Percentiles rank a stretch among this genome's conserved stretches.
Evolutionary conservation across 2,888 invertebrate genomes (phyloP).

Genomic region (Cylloceria caligata): DNA sequence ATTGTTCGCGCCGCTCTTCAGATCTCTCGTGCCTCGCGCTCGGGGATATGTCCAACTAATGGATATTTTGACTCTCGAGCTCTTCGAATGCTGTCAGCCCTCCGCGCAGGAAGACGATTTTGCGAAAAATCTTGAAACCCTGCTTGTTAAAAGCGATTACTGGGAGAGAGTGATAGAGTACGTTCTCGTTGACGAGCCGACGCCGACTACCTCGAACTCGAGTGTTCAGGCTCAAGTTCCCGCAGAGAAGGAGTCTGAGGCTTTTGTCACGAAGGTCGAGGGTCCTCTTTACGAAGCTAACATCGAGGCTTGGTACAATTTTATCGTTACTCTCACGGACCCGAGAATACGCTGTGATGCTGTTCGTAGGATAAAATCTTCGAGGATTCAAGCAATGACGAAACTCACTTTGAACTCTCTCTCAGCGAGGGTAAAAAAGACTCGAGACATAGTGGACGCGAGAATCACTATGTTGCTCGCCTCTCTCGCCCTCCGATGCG

Average conservation of each 20-base stretch:
- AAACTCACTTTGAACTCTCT: slow-evolving; percentile 78
- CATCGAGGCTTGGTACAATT: slow-evolving; percentile 82
- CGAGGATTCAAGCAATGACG: slow-evolving; percentile 73
- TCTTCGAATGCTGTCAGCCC: slow-evolving; percentile 79
- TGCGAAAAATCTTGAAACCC: slow-evolving; percentile 77
- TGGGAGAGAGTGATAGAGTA: slow-evolving; percentile 79
- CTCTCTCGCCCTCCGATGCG: slow-evolving; percentile 80
- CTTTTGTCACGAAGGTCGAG: slow-evolving; percentile 60
- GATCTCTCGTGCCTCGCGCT: slow-evolving; percentile 76
- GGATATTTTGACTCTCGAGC: slow-evolving; percentile 82
- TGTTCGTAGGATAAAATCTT: slow-evolving; percentile 43
- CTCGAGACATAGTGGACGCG: slow-evolving; percentile 71
- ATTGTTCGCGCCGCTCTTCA: slow-evolving; percentile 81
- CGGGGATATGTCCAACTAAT: slow-evolving; percentile 82
- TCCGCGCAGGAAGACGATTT: slow-evolving; percentile 80
- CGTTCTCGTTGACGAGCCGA: slow-evolving; percentile 71
- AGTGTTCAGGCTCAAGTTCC: not conserved
- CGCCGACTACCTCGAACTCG: slow-evolving; percentile 20
- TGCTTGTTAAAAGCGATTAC: slow-evolving; percentile 78
- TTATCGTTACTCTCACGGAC: slow-evolving; percentile 82
- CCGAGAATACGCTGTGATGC: slow-evolving; percentile 75
- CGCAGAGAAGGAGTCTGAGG: slow-evolving; percentile 2
- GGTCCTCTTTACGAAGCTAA: slow-evolving; percentile 80
- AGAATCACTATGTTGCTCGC: slow-evolving; percentile 79
- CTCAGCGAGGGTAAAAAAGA: slow-evolving; percentile 75